Conservation (phyloP, 2,113 vertebrate species). For the Globicephala melas region DNA sequence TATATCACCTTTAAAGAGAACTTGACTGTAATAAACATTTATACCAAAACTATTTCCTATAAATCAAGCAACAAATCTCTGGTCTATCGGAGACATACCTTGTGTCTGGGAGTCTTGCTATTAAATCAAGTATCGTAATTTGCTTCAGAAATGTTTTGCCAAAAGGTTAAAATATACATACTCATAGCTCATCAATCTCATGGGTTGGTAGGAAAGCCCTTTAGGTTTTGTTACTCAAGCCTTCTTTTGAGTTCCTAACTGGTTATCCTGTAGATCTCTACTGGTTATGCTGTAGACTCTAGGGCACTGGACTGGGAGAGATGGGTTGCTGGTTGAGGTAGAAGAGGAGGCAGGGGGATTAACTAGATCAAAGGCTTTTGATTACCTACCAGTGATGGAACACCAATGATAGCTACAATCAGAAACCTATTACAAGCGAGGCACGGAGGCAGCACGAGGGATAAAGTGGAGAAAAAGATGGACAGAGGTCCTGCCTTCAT, state of each 20-base stretch:
- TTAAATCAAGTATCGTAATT: slow-evolving; percentile 71
- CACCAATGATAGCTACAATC: background rate
- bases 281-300: background rate
- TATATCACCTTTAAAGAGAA: slow-evolving; percentile 67
- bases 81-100: slow-evolving; percentile 32
- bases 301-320: background rate
- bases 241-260: background rate
- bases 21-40: slow-evolving; percentile 71
- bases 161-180: slow-evolving; percentile 72
- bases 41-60: slow-evolving; percentile 63
- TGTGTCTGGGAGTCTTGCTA: slow-evolving; percentile 45
- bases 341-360: background rate
- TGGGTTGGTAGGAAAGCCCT: background rate
- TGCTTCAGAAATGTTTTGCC: slow-evolving; percentile 69
- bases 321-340: background rate
- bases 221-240: background rate
- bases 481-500: background rate
- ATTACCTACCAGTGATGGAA: background rate
- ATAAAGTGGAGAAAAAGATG: background rate
- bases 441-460: fast-evolving
- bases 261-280: background rate
- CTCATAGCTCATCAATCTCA: slow-evolving; percentile 44
- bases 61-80: slow-evolving; percentile 64
- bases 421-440: background rate
- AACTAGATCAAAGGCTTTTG: background rate